phyloP scores from a whole-genome alignment of 2,113 vertebrate species.

The Hymenochirus boettgeri region DNA sequence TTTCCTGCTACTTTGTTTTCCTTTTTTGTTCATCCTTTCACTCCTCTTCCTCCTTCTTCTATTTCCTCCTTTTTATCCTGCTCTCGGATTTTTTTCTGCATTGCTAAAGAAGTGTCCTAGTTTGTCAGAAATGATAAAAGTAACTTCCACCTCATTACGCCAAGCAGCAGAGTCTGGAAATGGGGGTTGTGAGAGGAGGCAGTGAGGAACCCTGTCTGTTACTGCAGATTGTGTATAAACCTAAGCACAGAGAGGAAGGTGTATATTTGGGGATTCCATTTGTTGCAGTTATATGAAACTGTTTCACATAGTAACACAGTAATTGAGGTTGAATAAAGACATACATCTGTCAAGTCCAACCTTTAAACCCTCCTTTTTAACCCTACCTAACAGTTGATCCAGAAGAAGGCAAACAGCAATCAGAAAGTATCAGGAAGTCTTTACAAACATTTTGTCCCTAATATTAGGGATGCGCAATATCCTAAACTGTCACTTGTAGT shows the following conservation, averaged over 20 bases:
- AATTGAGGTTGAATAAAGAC: too few species aligned
- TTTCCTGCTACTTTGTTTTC: background rate
- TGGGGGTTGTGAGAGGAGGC: conserved; percentile 1
- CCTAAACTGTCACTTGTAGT: too few species aligned
- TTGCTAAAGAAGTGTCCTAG: conserved; percentile 39
- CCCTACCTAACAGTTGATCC: too few species aligned
- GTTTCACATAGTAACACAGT: too few species aligned
- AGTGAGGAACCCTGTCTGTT: conserved; percentile 12
- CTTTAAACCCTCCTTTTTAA: too few species aligned
- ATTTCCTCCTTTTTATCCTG: conserved; percentile 18
- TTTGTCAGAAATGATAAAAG: conserved; percentile 42
- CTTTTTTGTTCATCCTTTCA: background rate
- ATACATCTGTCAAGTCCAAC: too few species aligned
- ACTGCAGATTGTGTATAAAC: conserved; percentile 10
- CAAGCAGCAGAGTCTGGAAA: conserved; percentile 32
- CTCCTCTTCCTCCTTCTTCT: background rate
- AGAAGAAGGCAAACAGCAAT: too few species aligned
- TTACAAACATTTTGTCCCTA: too few species aligned
- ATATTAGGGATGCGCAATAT: too few species aligned
- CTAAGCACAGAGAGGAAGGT: background rate
- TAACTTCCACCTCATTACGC: conserved; percentile 42
- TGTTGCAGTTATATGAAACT: background rate
- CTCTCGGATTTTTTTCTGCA: conserved; percentile 37
- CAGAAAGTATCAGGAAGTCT: too few species aligned
- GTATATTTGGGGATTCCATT: conserved; percentile 5